Percentiles rank a stretch among this genome's conserved stretches.
Evolutionary conservation across 2,113 vertebrate species (phyloP).

Genomic region (Scophthalmus maximus): DNA sequence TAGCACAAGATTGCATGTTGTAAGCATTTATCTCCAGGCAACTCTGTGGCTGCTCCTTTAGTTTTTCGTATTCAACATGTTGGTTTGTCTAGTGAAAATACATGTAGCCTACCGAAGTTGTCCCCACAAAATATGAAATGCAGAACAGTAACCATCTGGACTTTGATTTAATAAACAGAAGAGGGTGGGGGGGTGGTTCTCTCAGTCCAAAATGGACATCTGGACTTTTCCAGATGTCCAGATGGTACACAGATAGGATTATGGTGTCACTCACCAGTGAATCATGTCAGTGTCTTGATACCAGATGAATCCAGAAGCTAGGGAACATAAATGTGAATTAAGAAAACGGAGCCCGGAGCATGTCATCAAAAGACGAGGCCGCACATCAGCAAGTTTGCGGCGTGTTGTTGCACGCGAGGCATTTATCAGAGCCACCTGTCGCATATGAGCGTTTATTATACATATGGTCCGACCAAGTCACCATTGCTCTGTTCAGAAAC

Average conservation of each 20-base stretch:
- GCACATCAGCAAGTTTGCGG: not conserved
- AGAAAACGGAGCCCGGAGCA: slow-evolving; percentile 6
- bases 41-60: too few relatives aligned
- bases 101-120: too few relatives aligned
- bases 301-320: slow-evolving; percentile 7
- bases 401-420: not conserved
- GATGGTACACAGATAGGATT: slow-evolving; percentile 20
- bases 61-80: not conserved
- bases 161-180: not conserved
- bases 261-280: slow-evolving; percentile 28
- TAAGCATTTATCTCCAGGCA: not conserved
- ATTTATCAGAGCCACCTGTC: slow-evolving; percentile 18
- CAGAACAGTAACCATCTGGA: slow-evolving; percentile 39
- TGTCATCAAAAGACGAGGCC: slow-evolving; percentile 14
- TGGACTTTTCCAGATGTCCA: slow-evolving; percentile 32
- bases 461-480: not conserved
- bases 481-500: not conserved
- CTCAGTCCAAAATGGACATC: slow-evolving; percentile 8
- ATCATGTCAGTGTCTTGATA: slow-evolving; percentile 29
- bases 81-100: too few relatives aligned
- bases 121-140: slow-evolving; percentile 37
- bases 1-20: too few relatives aligned
- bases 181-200: too few relatives aligned
- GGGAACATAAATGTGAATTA: slow-evolving; percentile 19
- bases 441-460: not conserved